phyloP scores from a whole-genome alignment of 2,797 vertebrate species.

The Lepidocolaptes lacrymiger region DNA sequence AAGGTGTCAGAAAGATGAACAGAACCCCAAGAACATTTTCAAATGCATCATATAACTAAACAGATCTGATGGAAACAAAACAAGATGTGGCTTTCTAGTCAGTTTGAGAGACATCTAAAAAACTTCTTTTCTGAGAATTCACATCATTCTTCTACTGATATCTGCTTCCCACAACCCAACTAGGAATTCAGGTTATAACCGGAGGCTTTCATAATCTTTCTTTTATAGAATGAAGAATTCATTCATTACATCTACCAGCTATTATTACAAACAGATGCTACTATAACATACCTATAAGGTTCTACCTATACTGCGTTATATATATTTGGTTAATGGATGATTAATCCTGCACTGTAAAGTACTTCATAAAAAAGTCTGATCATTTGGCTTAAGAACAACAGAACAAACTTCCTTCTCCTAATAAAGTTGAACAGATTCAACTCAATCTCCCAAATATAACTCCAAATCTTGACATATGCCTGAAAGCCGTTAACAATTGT shows the following conservation, averaged over 20 bases:
- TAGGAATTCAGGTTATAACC: neutral
- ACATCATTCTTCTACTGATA: neutral
- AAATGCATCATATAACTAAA: neutral
- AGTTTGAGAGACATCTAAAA: neutral
- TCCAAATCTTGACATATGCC: neutral
- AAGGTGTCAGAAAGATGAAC: neutral
- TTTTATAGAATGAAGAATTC: neutral
- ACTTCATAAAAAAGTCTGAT: neutral
- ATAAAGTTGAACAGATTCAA: neutral
- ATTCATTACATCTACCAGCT: neutral
- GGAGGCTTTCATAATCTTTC: neutral
- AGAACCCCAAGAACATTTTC: neutral
- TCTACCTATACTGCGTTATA: neutral
- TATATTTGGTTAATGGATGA: neutral
- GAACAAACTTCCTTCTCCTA: neutral
- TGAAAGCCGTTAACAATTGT: neutral
- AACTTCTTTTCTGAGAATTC: neutral
- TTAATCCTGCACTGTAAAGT: neutral
- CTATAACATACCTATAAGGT: neutral
- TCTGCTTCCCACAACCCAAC: neutral
- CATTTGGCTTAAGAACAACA: neutral
- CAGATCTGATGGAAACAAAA: neutral
- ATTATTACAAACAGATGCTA: neutral
- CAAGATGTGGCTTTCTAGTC: neutral
- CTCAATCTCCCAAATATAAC: neutral